A percentile compares a stretch with the other conserved stretches of the same genome.
Conservation (phyloP, 1,140 invertebrate species). For the Ips typographus region DNA sequence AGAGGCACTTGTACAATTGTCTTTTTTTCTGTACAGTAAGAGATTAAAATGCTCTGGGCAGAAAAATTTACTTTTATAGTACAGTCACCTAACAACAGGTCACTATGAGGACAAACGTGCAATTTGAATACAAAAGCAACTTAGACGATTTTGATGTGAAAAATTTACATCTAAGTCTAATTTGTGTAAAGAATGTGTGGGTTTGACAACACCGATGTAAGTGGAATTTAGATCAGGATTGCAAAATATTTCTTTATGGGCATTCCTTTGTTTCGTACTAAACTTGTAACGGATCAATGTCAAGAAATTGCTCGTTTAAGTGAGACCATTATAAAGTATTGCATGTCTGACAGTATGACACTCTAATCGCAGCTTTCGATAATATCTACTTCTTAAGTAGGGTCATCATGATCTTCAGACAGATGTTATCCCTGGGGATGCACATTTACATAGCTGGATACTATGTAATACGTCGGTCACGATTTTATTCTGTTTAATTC, state of each 20-base stretch:
- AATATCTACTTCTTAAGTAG: background rate
- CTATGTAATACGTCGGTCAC: too few species aligned
- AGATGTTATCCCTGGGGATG: background rate
- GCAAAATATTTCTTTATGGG: background rate
- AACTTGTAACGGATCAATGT: background rate
- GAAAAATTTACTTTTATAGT: too few species aligned
- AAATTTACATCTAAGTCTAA: background rate
- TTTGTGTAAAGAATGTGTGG: background rate
- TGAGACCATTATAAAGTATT: too few species aligned
- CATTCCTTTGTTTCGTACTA: too few species aligned
- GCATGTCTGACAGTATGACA: background rate
- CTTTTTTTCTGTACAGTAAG: too few species aligned
- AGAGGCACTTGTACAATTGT: background rate
- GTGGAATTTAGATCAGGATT: background rate
- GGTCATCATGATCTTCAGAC: background rate
- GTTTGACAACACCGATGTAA: background rate
- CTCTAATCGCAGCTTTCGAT: background rate
- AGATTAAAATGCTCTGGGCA: too few species aligned
- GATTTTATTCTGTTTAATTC: too few species aligned
- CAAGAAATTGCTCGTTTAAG: too few species aligned
- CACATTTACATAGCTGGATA: too few species aligned
- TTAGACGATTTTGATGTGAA: background rate
- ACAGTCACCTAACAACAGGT: too few species aligned
- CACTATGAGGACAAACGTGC: background rate
- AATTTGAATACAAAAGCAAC: background rate